phyloP scores from a whole-genome alignment of 2,113 vertebrate genomes.

The Macrotus californicus region DNA sequence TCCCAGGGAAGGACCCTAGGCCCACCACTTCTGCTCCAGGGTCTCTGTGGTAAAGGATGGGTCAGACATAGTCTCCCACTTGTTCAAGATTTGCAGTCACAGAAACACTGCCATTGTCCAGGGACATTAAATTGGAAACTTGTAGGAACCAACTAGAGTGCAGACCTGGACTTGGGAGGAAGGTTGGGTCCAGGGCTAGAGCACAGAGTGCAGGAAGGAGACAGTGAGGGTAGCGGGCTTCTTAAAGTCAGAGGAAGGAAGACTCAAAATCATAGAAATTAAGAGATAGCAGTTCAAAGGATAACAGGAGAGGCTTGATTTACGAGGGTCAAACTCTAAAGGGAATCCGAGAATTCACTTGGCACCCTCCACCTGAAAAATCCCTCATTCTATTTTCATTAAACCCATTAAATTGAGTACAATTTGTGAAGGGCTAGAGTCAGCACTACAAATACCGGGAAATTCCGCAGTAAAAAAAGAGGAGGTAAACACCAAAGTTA shows the following conservation, averaged over 20 bases:
- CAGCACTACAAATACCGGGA: neutral
- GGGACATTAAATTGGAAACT: neutral
- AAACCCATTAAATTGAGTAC: neutral
- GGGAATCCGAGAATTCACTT: neutral
- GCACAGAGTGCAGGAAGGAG: neutral
- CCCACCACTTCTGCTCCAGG: neutral
- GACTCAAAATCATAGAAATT: too few relatives aligned
- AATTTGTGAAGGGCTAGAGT: neutral
- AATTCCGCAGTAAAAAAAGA: neutral
- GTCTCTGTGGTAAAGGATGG: neutral
- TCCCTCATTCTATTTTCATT: neutral
- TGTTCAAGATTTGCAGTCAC: neutral
- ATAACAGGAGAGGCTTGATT: neutral
- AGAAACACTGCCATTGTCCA: neutral
- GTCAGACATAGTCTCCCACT: neutral
- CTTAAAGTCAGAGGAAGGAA: neutral
- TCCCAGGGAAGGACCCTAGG: neutral
- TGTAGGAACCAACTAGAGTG: neutral
- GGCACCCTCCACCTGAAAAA: neutral
- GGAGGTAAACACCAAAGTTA: neutral
- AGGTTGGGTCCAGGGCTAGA: neutral
- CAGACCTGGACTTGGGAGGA: neutral
- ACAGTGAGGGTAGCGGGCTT: neutral
- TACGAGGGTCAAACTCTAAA: neutral
- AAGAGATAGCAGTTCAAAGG: neutral